These are phyloP conservation scores for Saiga tatarica DNA, from an alignment of 2,113 vertebrate species.

Conservation along the genomic window DNA sequence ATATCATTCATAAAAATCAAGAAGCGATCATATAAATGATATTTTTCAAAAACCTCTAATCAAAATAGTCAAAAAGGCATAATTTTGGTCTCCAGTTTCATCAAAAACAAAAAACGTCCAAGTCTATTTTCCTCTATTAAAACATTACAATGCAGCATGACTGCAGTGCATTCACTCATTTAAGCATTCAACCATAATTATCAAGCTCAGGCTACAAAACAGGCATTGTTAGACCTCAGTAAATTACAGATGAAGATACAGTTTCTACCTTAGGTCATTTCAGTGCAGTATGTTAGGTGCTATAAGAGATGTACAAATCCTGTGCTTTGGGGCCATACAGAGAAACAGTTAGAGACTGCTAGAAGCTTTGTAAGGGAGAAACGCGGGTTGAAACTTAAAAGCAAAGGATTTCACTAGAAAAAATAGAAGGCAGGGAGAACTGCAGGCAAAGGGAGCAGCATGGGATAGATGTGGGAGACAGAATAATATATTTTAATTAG, in stretches of 20 bases:
- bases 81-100: neutral
- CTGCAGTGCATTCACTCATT: neutral
- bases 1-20: slow-evolving; percentile 70
- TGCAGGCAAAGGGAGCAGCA: neutral
- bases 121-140: neutral
- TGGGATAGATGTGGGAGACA: neutral
- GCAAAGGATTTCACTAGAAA: neutral
- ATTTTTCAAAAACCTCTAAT: slow-evolving; percentile 56
- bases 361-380: neutral
- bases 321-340: neutral
- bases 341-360: neutral
- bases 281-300: neutral
- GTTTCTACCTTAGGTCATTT: neutral
- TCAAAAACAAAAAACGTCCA: neutral
- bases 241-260: neutral
- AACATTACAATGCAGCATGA: neutral
- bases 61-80: neutral
- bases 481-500: neutral
- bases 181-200: neutral
- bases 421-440: neutral
- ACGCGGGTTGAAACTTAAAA: neutral
- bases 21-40: slow-evolving; percentile 62
- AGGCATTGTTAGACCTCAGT: neutral
- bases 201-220: neutral
- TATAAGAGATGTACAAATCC: neutral